A percentile compares a stretch with the other conserved stretches of the same genome.
Conservation (phyloP, 2,113 vertebrate genomes). For the Sialia sialis region DNA sequence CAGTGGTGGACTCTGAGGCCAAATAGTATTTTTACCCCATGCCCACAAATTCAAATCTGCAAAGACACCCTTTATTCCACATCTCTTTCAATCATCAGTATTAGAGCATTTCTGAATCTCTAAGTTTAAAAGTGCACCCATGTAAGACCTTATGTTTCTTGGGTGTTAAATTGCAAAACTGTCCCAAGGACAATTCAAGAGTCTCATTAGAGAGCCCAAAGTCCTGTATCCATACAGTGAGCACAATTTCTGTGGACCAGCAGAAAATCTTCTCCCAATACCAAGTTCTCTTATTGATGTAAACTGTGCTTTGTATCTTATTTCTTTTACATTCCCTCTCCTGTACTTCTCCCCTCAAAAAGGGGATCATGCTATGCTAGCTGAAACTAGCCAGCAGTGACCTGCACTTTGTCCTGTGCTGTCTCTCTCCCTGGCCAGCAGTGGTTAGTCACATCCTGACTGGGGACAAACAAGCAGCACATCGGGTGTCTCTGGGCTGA, state of each 20-base stretch:
- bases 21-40: not conserved
- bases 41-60: not conserved
- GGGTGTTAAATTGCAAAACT: not conserved
- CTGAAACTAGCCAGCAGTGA: not conserved
- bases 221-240: not conserved
- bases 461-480: not conserved
- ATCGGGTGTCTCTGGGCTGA: fast-evolving
- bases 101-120: not conserved
- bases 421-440: not conserved
- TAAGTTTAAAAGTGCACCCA: not conserved
- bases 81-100: not conserved
- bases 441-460: not conserved
- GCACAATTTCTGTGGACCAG: not conserved
- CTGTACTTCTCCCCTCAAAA: not conserved
- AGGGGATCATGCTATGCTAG: not conserved
- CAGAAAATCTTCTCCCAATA: slow-evolving; percentile 16
- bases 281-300: not conserved
- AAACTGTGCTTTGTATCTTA: not conserved
- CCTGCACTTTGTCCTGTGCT: not conserved
- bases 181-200: not conserved
- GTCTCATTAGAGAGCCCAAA: not conserved
- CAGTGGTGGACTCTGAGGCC: not conserved
- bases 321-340: not conserved
- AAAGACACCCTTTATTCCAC: not conserved
- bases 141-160: not conserved